Percentiles rank a stretch among this genome's conserved stretches.
Evolutionary conservation across 2,888 invertebrate species (phyloP).

Genomic region (Pristionchus japonicus): DNA sequence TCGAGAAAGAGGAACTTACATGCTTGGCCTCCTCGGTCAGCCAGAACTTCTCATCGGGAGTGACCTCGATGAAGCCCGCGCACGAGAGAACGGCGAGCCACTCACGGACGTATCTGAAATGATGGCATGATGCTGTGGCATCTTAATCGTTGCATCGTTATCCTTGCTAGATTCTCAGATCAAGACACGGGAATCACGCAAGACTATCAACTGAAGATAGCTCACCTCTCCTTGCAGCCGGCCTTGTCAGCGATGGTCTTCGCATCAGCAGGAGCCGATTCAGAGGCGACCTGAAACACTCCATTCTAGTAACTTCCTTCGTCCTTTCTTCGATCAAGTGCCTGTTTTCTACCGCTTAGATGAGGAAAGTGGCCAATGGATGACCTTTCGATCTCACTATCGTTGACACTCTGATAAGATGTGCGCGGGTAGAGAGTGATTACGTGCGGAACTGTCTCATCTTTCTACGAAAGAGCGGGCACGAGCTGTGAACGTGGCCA

Average conservation of each 20-base stretch:
- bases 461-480: too few species aligned
- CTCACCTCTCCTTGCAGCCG: conserved; percentile 58
- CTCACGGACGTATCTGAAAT: conserved; percentile 52
- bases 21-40: conserved; percentile 46
- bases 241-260: conserved; percentile 60
- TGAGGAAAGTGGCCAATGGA: too few species aligned
- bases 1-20: not conserved
- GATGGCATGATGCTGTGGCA: not conserved
- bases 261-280: conserved; percentile 54
- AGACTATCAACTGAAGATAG: too few species aligned
- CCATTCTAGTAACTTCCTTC: too few species aligned
- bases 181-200: too few species aligned
- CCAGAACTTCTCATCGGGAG: conserved; percentile 52
- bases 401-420: not conserved
- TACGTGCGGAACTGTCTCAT: not conserved
- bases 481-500: too few species aligned
- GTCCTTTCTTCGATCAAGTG: too few species aligned
- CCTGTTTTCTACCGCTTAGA: too few species aligned
- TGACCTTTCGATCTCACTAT: not conserved
- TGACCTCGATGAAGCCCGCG: conserved; percentile 52
- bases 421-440: not conserved
- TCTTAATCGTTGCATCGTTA: not conserved
- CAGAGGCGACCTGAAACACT: conserved; percentile 20
- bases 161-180: too few species aligned
- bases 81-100: conserved; percentile 54